phyloP scores from a whole-genome alignment of 1,140 invertebrate species.

The Portunus trituberculatus region DNA sequence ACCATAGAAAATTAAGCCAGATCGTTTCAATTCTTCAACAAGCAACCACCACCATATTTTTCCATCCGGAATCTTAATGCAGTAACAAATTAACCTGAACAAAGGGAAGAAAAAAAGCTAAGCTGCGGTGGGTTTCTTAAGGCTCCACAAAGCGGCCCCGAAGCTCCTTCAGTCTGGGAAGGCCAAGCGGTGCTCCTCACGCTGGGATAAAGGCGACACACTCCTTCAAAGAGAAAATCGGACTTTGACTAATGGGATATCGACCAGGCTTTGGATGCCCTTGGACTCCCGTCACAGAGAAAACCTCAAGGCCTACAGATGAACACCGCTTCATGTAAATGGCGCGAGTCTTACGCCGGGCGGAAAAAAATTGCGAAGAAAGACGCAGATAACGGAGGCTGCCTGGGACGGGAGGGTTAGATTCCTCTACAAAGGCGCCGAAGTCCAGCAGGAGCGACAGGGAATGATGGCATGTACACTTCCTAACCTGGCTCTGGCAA shows the following conservation, averaged over 20 bases:
- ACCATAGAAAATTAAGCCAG: not conserved
- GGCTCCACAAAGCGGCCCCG: not conserved
- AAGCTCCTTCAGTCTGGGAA: not conserved
- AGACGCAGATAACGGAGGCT: not conserved
- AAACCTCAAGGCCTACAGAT: not conserved
- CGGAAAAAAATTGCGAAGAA: not conserved
- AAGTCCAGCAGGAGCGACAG: not conserved
- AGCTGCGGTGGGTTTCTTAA: not conserved
- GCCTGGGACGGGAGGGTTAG: constrained; percentile 7
- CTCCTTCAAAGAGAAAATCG: constrained; percentile 9
- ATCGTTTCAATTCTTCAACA: not conserved
- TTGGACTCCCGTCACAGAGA: not conserved
- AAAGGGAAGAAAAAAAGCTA: not conserved
- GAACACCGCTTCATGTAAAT: not conserved
- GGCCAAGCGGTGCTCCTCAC: not conserved
- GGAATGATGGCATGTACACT: not conserved
- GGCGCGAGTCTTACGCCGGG: not conserved
- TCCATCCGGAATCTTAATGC: not conserved
- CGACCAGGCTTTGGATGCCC: not conserved
- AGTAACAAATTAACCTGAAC: not conserved
- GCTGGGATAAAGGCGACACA: not conserved
- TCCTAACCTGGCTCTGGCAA: not conserved
- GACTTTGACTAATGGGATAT: constrained; percentile 23
- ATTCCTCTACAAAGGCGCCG: constrained; percentile 37
- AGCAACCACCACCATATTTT: not conserved